These are phyloP conservation scores for Uromys caudimaculatus DNA, from an alignment of 2,797 vertebrate species.

Conservation along the genomic window DNA sequence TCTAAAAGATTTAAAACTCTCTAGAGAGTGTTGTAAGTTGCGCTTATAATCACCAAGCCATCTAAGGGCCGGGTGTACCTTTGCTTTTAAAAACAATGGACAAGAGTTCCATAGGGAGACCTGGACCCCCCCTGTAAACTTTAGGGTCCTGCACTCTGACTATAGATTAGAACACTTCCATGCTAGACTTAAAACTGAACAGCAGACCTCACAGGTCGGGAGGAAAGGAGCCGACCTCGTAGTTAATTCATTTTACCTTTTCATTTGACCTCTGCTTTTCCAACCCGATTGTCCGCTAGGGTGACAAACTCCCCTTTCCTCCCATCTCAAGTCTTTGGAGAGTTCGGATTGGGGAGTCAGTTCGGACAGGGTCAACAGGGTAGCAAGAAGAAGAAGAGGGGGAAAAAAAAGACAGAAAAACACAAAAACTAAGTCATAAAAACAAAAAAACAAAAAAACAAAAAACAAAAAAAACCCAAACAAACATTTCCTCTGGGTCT, in stretches of 20 bases:
- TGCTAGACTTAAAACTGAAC: neutral
- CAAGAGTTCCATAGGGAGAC: neutral
- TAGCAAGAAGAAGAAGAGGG: neutral
- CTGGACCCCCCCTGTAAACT: neutral
- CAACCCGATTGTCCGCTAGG: slow-evolving; percentile 46
- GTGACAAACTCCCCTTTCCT: slow-evolving; percentile 1
- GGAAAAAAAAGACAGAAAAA: neutral
- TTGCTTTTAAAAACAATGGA: slow-evolving; percentile 51
- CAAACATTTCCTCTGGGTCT: neutral
- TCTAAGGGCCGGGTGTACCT: neutral
- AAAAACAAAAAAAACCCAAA: too few relatives aligned
- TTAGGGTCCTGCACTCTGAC: neutral
- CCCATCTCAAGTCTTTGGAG: slow-evolving; percentile 49
- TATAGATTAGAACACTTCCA: slow-evolving; percentile 34
- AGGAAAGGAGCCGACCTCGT: neutral
- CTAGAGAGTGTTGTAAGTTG: neutral
- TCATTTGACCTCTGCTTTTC: slow-evolving; percentile 64
- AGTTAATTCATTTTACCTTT: slow-evolving; percentile 60
- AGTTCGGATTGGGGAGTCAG: neutral
- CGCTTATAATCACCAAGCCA: neutral
- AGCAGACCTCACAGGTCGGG: neutral
- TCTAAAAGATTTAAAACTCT: neutral
- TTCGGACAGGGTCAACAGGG: neutral
- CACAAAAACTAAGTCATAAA: neutral
- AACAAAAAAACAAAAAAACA: neutral